Evolutionary conservation across 1,140 invertebrate genomes (phyloP).

Genomic region (Heterodera schachtii): DNA sequence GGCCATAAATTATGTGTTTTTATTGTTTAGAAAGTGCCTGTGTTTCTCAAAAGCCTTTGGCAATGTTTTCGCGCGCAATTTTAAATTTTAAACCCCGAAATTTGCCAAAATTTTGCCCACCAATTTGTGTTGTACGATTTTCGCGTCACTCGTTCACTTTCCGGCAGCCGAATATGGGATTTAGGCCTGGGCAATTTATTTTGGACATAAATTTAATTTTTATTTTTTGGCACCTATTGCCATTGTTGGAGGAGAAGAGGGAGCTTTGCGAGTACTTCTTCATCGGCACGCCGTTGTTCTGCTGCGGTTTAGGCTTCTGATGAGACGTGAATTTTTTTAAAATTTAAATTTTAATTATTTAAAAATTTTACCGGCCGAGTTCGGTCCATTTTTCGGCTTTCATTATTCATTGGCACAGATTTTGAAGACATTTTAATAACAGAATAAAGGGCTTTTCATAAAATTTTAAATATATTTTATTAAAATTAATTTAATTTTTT

Average conservation of each 20-base stretch:
- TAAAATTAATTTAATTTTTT: too few species aligned
- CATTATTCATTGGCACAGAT: not conserved
- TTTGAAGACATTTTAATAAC: not conserved
- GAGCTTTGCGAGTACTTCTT: not conserved
- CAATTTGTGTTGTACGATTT: not conserved
- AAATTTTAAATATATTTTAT: not conserved
- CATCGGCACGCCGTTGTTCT: not conserved
- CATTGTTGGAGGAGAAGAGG: not conserved
- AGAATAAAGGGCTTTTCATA: not conserved
- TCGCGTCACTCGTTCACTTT: not conserved
- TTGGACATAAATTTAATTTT: too few species aligned
- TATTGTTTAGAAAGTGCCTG: too few species aligned
- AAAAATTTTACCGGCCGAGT: not conserved
- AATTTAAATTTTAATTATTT: not conserved
- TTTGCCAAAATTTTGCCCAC: not conserved
- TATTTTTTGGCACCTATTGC: too few species aligned
- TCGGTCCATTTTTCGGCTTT: not conserved
- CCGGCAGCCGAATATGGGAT: too few species aligned
- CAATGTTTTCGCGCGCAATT: not conserved
- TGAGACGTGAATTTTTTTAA: not conserved
- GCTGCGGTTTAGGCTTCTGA: not conserved
- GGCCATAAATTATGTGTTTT: too few species aligned
- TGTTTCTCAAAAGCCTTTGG: too few species aligned
- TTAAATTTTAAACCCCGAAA: not conserved
- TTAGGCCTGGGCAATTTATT: too few species aligned